Evolutionary conservation across 2,797 vertebrate genomes (phyloP).

Genomic region (Meriones psammophilus): DNA sequence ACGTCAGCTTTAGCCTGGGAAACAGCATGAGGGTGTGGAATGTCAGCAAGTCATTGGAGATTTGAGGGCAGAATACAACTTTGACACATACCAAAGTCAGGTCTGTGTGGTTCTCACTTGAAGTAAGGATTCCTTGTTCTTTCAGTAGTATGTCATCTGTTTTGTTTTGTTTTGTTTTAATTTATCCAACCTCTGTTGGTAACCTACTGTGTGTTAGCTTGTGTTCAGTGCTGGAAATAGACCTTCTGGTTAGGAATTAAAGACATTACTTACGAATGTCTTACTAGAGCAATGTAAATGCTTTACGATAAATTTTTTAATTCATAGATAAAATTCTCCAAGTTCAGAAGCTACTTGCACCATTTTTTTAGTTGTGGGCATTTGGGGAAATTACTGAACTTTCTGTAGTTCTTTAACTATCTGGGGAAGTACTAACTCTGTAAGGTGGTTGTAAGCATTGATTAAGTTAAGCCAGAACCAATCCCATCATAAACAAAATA

Average conservation of each 20-base stretch:
- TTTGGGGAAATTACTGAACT: not conserved
- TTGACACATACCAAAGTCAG: not conserved
- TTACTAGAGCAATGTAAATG: not conserved
- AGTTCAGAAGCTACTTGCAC: not conserved
- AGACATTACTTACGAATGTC: not conserved
- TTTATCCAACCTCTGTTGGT: not conserved
- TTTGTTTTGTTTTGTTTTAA: not conserved
- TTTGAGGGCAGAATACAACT: not conserved
- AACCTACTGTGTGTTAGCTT: not conserved
- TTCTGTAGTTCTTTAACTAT: not conserved
- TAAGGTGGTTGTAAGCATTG: not conserved
- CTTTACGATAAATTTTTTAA: not conserved
- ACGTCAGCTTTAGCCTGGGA: not conserved
- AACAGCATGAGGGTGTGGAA: not conserved
- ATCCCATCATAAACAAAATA: conserved; percentile 2
- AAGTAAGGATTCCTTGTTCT: not conserved
- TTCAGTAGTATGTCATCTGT: not conserved
- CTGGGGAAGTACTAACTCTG: not conserved
- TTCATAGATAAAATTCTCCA: not conserved
- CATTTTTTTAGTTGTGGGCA: not conserved
- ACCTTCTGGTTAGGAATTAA: not conserved
- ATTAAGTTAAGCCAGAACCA: not conserved
- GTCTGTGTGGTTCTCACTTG: not conserved
- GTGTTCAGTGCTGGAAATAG: not conserved
- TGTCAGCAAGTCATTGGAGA: not conserved